Percentiles rank a stretch among this genome's conserved stretches.
These are phyloP conservation scores for Stenodema calcarata DNA, from an alignment of 2,888 invertebrate species.

Conservation along the genomic window DNA sequence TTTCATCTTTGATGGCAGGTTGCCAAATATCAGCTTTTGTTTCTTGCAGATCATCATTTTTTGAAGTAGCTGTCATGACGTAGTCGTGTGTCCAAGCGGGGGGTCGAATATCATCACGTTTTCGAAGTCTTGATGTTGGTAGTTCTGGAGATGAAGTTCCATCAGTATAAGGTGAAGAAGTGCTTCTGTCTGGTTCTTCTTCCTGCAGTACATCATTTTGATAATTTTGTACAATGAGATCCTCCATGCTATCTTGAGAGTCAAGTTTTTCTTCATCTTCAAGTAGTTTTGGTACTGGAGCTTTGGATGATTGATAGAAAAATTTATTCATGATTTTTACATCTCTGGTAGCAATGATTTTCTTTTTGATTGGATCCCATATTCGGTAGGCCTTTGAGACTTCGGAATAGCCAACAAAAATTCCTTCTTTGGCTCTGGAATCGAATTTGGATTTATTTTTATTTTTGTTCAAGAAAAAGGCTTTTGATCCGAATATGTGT, in stretches of 20 bases:
- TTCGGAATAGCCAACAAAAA: neutral
- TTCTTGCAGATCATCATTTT: neutral
- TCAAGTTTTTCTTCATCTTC: neutral
- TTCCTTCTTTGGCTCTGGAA: neutral
- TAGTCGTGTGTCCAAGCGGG: too few species aligned
- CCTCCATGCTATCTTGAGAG: neutral
- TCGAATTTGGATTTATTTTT: conserved; percentile 4
- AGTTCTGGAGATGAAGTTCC: neutral
- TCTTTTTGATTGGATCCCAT: neutral
- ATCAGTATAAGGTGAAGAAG: neutral
- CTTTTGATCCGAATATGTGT: neutral
- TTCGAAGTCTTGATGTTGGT: too few species aligned
- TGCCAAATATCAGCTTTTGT: neutral
- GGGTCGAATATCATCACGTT: too few species aligned
- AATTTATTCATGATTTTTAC: neutral
- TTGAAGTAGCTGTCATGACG: neutral
- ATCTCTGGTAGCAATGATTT: neutral
- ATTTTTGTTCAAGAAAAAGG: neutral
- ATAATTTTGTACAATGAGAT: too few species aligned
- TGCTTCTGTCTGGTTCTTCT: neutral
- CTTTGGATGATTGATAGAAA: neutral
- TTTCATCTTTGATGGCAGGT: too few species aligned
- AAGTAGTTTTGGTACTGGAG: neutral
- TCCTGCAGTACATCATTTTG: too few species aligned
- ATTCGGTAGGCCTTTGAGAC: neutral